Evolutionary conservation across 2,888 invertebrate genomes (phyloP), one percentile per base, ranked within the genome.

Genomic region (Aradus depressus): DNA sequence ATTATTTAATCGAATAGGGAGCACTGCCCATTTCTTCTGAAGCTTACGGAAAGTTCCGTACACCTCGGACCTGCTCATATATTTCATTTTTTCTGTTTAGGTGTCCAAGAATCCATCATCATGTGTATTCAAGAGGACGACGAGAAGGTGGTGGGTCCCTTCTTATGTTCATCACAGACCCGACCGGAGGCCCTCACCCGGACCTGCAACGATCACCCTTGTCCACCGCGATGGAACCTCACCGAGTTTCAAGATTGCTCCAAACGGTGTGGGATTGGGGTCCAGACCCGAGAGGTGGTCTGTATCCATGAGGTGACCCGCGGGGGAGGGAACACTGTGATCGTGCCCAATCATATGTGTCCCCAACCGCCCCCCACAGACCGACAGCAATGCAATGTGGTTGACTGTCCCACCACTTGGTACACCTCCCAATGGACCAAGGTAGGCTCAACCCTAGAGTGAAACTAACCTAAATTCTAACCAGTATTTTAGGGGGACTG

Each of bases 141-240:
- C 53, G 82, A 84, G 8, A 83, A 86, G 62, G 84, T 88, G 3
- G 89, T 91, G 0, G 87, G 85, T 4, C 89, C 89, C 0, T 84
- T 85, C 64, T 76, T 90, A 65, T 95, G 95, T 62, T 81, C 87
- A 26, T 81, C 84, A 1, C 81, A 87, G 60, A 81, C 85, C 0
- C 86, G 89, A 64, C 93, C 93, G 0, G 90, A 92, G 66, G 85
- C 87, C 43, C 73, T 90, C 54, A 86, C 89, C 26, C 73, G 87
- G 62, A 86, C 88, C 0, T 93, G 93, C 71, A 97, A 97, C 65
- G 93, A 93, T 63, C 84, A 89, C 55, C 89, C 95, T 0, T 97
- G 97, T 65, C 93, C 93, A 2, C 93, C 95, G 0, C 77, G 90
- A 73, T 85, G 74, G 75, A 72, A 72, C 56, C 67, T 70, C 12